Base-by-base conservation (phyloP, 1,140 invertebrate genomes). In the Papilio dardanus region DNA sequence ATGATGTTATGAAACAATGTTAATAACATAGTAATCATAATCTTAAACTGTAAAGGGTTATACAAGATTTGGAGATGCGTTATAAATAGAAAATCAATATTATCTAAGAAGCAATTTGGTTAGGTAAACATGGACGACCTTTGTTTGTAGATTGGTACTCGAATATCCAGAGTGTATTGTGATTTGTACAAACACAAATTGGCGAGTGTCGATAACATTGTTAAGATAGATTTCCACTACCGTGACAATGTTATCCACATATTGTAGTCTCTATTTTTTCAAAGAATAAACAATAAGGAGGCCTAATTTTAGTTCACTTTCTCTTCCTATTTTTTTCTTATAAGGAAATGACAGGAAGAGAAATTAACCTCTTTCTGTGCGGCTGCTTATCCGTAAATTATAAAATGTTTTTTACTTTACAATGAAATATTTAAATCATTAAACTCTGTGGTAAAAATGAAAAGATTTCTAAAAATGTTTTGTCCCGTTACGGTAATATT, bases 41-140 rank as follows among this genome's bases (percentile, higher is more conserved):
- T n/a, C 0, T 46, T 46, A 46, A 46, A 7, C 4, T 46, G 16
- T 46, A 46, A 46, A 46, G 42, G 42, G 16, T 46, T 46, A 16
- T 19, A 46, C 42, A 16, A 46, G 16, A 16, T 16, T 46, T 6
- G 7, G 8, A 46, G 5, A 16, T 46, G n/a, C 2, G 16, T 16
- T 62, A 62, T 28, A 28, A 62, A 62, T 62, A 62, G 21, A 62
- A 62, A 62, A 62, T 62, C 54, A 62, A 62, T 62, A 62, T 28
- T 5, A 14, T 62, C 54, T 62, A 7, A 21, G n/a, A 19, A 54
- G 46, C 19, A 54, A 54, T 54, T 54, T 54, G 50, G 21, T 54
- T 54, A 54, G 19, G 19, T 54, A 54, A 54, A 54, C 50, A 54
- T 54, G 50, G 24, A 24, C 50, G 50, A 54, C 19, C 50, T 54